These are phyloP conservation scores for Phaethornis superciliosus DNA, from an alignment of 2,113 vertebrate species.

Conservation along the genomic window DNA sequence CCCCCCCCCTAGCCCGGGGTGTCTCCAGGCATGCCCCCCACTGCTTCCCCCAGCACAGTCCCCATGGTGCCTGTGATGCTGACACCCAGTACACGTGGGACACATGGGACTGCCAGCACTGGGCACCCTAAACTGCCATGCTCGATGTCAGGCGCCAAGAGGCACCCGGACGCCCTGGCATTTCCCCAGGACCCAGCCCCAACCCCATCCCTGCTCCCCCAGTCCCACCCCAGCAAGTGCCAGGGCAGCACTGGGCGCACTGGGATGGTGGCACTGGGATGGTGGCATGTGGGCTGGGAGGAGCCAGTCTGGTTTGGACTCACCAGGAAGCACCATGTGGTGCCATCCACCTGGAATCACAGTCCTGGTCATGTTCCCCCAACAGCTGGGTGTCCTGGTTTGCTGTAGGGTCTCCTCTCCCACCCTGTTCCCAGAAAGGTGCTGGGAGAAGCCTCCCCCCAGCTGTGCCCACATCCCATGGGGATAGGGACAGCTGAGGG, in stretches of 20 bases:
- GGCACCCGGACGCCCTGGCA: rapidly evolving
- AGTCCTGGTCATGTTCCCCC: rapidly evolving
- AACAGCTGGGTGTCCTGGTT: neutral
- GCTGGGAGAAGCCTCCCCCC: neutral
- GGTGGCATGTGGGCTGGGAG: rapidly evolving
- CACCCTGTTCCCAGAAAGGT: neutral
- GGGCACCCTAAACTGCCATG: too few relatives aligned
- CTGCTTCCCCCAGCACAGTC: neutral
- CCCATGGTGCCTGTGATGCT: rapidly evolving
- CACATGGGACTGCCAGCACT: neutral
- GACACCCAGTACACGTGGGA: neutral
- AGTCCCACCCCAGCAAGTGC: too few relatives aligned
- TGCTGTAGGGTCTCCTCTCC: neutral
- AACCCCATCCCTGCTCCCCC: rapidly evolving
- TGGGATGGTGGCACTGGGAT: too few relatives aligned
- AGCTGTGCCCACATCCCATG: rapidly evolving
- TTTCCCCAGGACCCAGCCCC: neutral
- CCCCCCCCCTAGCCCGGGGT: neutral
- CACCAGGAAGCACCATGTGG: neutral
- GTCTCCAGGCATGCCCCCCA: too few relatives aligned
- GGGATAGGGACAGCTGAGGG: neutral
- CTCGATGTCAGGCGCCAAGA: rapidly evolving
- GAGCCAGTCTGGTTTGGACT: neutral
- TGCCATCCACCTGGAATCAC: rapidly evolving
- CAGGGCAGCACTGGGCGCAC: neutral